phyloP scores from a whole-genome alignment of 2,888 invertebrate species.

The Timema cristinae region DNA sequence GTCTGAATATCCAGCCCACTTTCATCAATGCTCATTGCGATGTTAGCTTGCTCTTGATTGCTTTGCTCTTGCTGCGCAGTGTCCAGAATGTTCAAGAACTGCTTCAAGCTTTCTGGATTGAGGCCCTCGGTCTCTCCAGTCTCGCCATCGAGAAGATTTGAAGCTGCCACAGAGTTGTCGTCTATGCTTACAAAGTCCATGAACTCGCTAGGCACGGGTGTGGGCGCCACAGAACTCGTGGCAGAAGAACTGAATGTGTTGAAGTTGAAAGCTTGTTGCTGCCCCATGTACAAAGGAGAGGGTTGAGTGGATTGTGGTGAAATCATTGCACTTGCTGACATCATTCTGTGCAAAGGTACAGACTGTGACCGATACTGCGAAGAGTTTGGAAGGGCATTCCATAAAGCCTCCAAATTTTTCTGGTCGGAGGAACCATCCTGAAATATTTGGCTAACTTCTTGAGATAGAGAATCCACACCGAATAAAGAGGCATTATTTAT shows the following conservation, averaged over 20 bases:
- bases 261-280: constrained; percentile 42
- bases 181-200: constrained; percentile 54
- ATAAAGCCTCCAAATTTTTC: constrained; percentile 16
- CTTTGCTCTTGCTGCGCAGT: constrained; percentile 13
- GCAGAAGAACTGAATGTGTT: constrained; percentile 46
- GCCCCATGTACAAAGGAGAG: constrained; percentile 23
- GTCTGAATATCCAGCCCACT: constrained; percentile 7
- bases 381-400: constrained; percentile 22
- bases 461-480: constrained; percentile 38
- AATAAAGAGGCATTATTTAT: background rate
- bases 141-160: constrained; percentile 12
- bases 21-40: constrained; percentile 13
- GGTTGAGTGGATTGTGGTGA: constrained; percentile 37
- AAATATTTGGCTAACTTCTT: constrained; percentile 61
- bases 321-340: constrained; percentile 44
- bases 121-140: constrained; percentile 19
- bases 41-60: constrained; percentile 11
- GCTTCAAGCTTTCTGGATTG: constrained; percentile 59
- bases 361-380: constrained; percentile 64
- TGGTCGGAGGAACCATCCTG: constrained; percentile 47
- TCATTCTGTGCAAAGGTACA: constrained; percentile 65
- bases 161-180: constrained; percentile 7
- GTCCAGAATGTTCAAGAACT: constrained; percentile 61
- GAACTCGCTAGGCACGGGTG: constrained; percentile 67
- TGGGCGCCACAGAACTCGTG: constrained; percentile 62